Evolutionary conservation across 2,113 vertebrate species (phyloP), one percentile per base, ranked within the genome.

Genomic region (Condylura cristata): DNA sequence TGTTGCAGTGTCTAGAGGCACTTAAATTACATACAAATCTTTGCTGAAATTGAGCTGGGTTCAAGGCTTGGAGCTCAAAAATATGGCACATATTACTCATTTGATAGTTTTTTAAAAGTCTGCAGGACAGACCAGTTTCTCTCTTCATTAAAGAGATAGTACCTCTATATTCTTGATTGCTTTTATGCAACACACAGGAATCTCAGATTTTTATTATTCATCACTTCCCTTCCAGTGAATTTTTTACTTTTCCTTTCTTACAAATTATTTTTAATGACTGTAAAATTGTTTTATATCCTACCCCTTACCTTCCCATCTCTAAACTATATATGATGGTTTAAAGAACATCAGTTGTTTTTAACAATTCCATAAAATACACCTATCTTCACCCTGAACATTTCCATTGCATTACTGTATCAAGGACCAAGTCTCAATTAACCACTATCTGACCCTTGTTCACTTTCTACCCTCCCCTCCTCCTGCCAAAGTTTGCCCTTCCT

Each of bases 401-500:
- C 89, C 76, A 95, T 60, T 96, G 74, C 93, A 87, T 93, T 96
- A 65, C 97, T 97, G 12, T 66, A 87, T 97, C 97, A 98, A 97
- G 97, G 95, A 96, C 90, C 97, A 56, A 90, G 91, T 95, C 97
- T 93, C 98, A 93, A 97, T 97, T 98, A 98, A 97, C 97, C 98
- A 97, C 96, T 84, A 95, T 94, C 95, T 96, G 98, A 98, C 98
- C 98, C 96, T 98, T 96, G 97, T 95, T 98, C 98, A 97, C 98
- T 98, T 98, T 98, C 98, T 97, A 97, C 97, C 96, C 98, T 96
- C 97, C 95, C 96, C 97, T 96, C 97, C 98, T 98, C 98, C 98
- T 98, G 97, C 91, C 93, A 93, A 97, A 98, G 98, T 98, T 98
- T 97, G 98, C 98, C 98, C 98, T 99, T 98, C 98, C 98, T 98